Conservation (phyloP, 2,888 invertebrate genomes). For the Adineta ricciae region DNA sequence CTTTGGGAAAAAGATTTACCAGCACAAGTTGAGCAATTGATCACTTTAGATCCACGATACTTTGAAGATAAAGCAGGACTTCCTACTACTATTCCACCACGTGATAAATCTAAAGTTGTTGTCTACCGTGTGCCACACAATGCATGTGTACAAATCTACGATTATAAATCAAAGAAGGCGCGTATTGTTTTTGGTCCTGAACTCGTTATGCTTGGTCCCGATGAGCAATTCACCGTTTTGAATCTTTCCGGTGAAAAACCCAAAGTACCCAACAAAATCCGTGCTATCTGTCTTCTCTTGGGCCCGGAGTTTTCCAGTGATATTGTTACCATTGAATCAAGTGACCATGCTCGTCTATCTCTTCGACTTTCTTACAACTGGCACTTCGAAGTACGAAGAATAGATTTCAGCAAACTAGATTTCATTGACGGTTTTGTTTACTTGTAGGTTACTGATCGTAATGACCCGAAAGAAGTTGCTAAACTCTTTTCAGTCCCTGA, state of each 20-base stretch:
- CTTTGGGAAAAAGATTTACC: conserved; percentile 43
- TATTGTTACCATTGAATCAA: conserved; percentile 53
- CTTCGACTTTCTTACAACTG: conserved; percentile 54
- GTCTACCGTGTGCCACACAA: conserved; percentile 53
- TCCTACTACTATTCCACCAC: background rate
- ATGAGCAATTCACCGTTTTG: conserved; percentile 54
- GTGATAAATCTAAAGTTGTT: conserved; percentile 43
- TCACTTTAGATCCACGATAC: background rate
- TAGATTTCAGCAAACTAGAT: no score
- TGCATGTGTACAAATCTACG: conserved; percentile 54
- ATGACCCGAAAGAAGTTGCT: conserved; percentile 42
- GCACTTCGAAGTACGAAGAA: conserved; percentile 48
- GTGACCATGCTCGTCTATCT: conserved; percentile 53
- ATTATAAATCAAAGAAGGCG: conserved; percentile 53
- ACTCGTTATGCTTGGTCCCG: conserved; percentile 48
- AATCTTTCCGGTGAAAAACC: conserved; percentile 53
- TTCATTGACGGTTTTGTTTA: conserved; percentile 42
- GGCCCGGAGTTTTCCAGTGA: conserved; percentile 55
- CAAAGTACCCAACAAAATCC: conserved; percentile 52
- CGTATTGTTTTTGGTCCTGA: conserved; percentile 54
- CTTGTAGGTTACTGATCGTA: conserved; percentile 47
- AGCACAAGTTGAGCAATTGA: conserved; percentile 37
- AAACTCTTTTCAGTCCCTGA: conserved; percentile 53
- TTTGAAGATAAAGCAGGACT: conserved; percentile 40
- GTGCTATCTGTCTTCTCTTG: conserved; percentile 51